These are phyloP conservation scores for Palaemon carinicauda DNA, from an alignment of 1,140 invertebrate species.

Conservation along the genomic window DNA sequence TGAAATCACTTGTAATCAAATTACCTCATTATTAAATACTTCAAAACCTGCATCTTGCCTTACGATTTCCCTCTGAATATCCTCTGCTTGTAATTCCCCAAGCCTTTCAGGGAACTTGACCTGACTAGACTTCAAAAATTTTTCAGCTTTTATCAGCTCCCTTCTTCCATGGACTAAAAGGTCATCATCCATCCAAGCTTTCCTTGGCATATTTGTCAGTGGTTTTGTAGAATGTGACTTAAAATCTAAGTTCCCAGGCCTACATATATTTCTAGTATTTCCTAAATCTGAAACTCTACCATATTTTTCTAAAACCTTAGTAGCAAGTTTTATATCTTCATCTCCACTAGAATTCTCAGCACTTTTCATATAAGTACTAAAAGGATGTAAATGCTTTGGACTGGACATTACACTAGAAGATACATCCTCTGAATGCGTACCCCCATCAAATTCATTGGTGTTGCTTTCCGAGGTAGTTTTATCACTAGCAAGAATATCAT, in stretches of 20 bases:
- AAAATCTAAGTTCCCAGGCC: not conserved
- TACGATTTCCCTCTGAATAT: constrained; percentile 12
- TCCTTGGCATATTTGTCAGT: constrained; percentile 14
- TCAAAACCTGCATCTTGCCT: constrained; percentile 21
- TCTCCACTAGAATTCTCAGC: constrained; percentile 35
- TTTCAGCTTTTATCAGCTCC: constrained; percentile 32
- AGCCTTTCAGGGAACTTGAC: not conserved
- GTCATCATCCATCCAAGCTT: constrained; percentile 41
- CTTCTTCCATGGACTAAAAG: constrained; percentile 12
- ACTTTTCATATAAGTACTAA: not conserved
- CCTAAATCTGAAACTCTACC: not conserved
- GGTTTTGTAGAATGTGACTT: constrained; percentile 7
- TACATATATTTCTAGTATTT: not conserved
- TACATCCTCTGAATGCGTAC: constrained; percentile 9
- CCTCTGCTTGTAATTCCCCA: constrained; percentile 2
- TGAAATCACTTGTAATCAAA: not conserved
- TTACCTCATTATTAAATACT: constrained; percentile 6
- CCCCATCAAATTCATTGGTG: constrained; percentile 9
- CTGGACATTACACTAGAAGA: not conserved
- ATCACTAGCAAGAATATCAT: constrained; percentile 1
- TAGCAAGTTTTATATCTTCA: constrained; percentile 32
- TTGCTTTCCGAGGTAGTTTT: constrained; percentile 33
- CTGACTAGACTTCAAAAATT: constrained; percentile 11
- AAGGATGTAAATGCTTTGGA: not conserved
- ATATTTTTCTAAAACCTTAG: constrained; percentile 29